Conservation (phyloP, 2,888 invertebrate species). For the Clostera curtula region DNA sequence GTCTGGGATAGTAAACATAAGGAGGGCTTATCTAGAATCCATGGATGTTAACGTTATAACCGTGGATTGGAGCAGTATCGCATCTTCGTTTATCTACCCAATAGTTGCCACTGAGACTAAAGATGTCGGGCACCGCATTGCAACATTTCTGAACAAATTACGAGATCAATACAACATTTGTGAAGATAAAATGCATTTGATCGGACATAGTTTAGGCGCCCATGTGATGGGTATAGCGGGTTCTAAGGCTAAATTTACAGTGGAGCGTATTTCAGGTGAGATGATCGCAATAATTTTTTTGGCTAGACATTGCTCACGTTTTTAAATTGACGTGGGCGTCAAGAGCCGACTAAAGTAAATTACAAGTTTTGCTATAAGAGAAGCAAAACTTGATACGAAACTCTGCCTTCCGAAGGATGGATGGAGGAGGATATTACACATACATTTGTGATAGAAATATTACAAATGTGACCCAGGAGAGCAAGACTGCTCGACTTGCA, state of each 20-base stretch:
- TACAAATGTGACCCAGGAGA: too few species aligned
- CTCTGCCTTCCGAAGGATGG: too few species aligned
- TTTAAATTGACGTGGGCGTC: too few species aligned
- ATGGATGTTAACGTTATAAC: constrained; percentile 55
- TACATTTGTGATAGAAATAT: too few species aligned
- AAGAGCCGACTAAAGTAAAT: too few species aligned
- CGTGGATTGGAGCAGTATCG: constrained; percentile 48
- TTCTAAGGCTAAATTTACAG: constrained; percentile 17
- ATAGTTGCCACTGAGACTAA: constrained; percentile 38
- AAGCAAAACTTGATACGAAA: too few species aligned
- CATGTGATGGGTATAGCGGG: constrained; percentile 49
- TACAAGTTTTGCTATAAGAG: constrained; percentile 2
- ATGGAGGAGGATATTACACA: too few species aligned
- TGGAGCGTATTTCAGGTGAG: constrained; percentile 41
- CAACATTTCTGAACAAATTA: constrained; percentile 30
- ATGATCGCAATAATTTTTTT: too few species aligned
- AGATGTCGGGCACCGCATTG: constrained; percentile 29
- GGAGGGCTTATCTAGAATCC: constrained; percentile 48
- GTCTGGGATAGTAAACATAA: constrained; percentile 42
- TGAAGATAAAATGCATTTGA: constrained; percentile 37
- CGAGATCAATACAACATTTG: constrained; percentile 25
- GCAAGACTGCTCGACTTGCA: too few species aligned
- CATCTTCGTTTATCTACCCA: constrained; percentile 36
- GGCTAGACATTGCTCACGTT: too few species aligned
- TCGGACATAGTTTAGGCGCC: constrained; percentile 51